Base-by-base conservation (phyloP, 1,140 invertebrate species). In the Holotrichia oblita region DNA sequence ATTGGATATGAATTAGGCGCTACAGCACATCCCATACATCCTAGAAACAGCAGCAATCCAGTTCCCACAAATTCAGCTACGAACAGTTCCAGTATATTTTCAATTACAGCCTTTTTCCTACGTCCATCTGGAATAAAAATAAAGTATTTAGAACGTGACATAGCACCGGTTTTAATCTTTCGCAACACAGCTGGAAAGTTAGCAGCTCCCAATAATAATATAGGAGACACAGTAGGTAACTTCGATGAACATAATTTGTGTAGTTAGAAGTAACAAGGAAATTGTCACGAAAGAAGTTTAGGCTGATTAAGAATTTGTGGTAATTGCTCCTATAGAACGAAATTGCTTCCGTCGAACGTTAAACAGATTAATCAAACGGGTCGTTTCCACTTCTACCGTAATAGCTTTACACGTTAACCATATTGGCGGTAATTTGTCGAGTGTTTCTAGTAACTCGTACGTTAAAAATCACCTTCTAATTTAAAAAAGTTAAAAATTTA, bases 41-140 rank as follows among this genome's bases (percentile, higher is more conserved):
- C 94, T 3, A 96, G 84, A 80, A 94, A 91, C 7, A 95, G 89
- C 24, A 96, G 86, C 42, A 95, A 88, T 8, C 90, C 89, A 0
- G 94, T 95, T 48, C 94, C 95, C n/a, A 96, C 82, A 48, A 93
- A 87, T 86, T 96, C 94, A 8, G 91, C 93, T 40, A 82, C 24
- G 55, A 84, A 84, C 44, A 83, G 61, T 7, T 76, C 81, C 20
- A 80, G 20, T 40, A 78, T 8, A 10, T 44, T 44, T 17, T 75
- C 42, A 20, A 75, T 40, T 10, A 17, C 3, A 0, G 22, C 0
- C 27, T 44, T 34, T n/a, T 74, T 75, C 17, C 74, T 22, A 24
- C 41, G 22, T 55, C 24, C 75, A 76, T 55, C 75, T 76, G 24
- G 3, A 76, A 76, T 22, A 69, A 20, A 69, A 27, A 69, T 27